Evolutionary conservation across 64 coral and sea anemone genomes (phyloP), one percentile per base, ranked within the genome.

Genomic region (Montipora cactus): DNA sequence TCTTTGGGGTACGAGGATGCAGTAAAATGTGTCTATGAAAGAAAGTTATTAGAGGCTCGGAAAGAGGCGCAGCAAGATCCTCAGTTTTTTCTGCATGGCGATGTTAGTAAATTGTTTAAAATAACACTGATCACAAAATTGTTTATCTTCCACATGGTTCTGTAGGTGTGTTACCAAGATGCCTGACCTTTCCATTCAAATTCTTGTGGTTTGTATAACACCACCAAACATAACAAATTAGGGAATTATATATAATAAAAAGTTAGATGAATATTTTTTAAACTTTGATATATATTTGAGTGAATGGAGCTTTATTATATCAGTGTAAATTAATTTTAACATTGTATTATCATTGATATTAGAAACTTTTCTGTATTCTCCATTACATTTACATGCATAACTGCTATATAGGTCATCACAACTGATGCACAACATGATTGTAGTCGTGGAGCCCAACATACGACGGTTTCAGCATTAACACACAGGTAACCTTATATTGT

Each of bases 391-490:
- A 23, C 45, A 8, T 51, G 19, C n/a, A 45, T 44, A 47, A 64
- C 46, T 68, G 61, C 87, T 64, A 11, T 64, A 0, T 64, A 89
- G 87, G 75, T 74, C 77, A 61, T 89, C 25, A 61, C 78, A 58
- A 89, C 87, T 59, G 87, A 89, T 73, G 74, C 87, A 61, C 75
- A 69, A 58, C 87, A 89, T 46, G 87, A 78, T 49, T 89, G 74
- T 52, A 89, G 74, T 77, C 49, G 72, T 59, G 46, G 72, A 77
- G 87, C 87, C 28, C 73, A 47, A 55, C 87, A 89, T 23, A 78
- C 87, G 25, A 89, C 87, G 22, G 87, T 89, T 37, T 78, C 87
- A 46, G 74, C 87, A 10, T 46, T 89, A 59, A 78, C 87, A 11
- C 49, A 89, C 52, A 77, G 87, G 87, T 89, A 18, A 72, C 46